These are phyloP conservation scores for Cisticola juncidis DNA, from an alignment of 2,113 vertebrate species.

Conservation along the genomic window DNA sequence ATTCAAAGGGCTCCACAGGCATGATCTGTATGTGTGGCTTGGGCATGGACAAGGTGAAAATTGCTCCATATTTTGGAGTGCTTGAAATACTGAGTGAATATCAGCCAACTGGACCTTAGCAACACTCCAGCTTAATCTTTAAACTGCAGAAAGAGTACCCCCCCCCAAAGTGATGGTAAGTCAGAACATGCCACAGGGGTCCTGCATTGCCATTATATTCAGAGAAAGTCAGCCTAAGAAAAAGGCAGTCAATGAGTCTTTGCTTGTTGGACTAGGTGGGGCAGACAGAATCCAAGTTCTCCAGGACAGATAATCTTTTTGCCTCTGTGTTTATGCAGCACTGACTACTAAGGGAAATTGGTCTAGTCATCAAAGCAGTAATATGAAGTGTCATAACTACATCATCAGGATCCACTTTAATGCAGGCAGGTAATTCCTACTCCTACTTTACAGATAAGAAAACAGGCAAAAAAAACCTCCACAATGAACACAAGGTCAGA, in stretches of 20 bases:
- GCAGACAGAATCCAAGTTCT: neutral
- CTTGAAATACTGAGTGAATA: neutral
- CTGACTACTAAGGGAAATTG: neutral
- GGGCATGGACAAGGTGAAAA: neutral
- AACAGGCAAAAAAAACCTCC: neutral
- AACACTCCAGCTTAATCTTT: neutral
- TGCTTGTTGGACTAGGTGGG: neutral
- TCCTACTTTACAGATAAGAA: neutral
- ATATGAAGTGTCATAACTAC: neutral
- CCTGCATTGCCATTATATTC: neutral
- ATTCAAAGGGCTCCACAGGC: neutral
- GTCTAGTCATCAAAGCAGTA: neutral
- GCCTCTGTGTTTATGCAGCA: neutral
- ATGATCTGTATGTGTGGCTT: neutral
- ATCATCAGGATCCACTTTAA: neutral
- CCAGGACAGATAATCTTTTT: neutral
- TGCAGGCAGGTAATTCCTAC: neutral
- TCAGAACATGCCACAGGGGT: neutral
- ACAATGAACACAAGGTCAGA: neutral
- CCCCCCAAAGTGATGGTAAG: neutral
- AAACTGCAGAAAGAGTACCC: neutral
- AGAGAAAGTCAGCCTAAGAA: neutral
- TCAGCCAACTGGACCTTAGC: neutral
- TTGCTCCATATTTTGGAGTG: neutral
- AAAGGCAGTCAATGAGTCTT: neutral